Base-by-base conservation (phyloP, 2,113 vertebrate genomes). In the Strigops habroptila region DNA sequence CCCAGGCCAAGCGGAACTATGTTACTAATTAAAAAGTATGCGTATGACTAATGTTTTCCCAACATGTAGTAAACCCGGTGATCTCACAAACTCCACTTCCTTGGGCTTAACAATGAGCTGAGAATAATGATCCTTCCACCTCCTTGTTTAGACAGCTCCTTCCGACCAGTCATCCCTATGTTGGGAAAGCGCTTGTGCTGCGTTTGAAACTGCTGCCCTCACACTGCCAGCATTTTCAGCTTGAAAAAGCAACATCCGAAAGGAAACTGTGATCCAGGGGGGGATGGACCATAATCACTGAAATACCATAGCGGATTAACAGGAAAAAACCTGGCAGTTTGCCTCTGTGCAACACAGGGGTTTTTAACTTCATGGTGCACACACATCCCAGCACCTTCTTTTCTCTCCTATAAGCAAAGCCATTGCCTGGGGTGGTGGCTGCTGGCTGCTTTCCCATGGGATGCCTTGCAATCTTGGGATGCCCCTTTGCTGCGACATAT, bases 131-230 rank as follows among this genome's bases (percentile, higher is more conserved):
- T 37, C 18, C 22, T 89, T 81, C n/a, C 44, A 37, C 12, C 7
- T 35, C 35, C 33, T 88, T n/a, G 59, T 25, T n/a, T 48, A 81
- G 46, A 55, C 68, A 30, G 41, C 71, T 64, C 23, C 28, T 90
- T 48, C 75, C 27, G 22, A 0, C 8, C 0, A 0, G 14, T 60
- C 27, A 28, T 31, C 35, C 27, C 12, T 48, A 5, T 9, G 5
- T 44, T 49, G 31, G 85, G 57, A 68, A 91, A 48, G 65, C 1
- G 3, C 64, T 43, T 51, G 28, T 52, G 49, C 49, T 41, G 14
- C 2, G 0, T 59, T 83, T 35, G 41, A 31, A 39, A 3, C 27
- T 21, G 25, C 75, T 92, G 41, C 31, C 43, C 24, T 44, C 21
- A 31, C 4, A 0, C 55, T 65, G 55, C 10, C 28, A 14, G 10